Conservation (phyloP, 2,888 invertebrate species). For the Mystacides longicornis region DNA sequence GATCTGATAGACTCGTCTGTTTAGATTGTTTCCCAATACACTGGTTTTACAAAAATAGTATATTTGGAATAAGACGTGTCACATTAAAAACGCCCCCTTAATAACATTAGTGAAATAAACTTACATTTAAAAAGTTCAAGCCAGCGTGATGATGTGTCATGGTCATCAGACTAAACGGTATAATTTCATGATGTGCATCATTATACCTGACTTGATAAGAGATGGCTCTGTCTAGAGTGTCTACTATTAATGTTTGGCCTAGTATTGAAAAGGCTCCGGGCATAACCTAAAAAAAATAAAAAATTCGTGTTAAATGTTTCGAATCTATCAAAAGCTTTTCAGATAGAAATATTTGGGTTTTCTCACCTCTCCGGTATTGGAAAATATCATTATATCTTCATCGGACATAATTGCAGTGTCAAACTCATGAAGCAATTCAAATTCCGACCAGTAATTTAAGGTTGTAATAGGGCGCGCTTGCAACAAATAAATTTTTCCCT, state of each 20-base stretch:
- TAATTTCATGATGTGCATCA: background rate
- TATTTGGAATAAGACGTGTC: no score
- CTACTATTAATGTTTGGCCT: slow-evolving; percentile 5
- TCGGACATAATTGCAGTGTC: slow-evolving; percentile 60
- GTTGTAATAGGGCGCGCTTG: slow-evolving; percentile 76
- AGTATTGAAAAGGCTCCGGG: slow-evolving; percentile 16
- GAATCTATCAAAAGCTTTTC: background rate
- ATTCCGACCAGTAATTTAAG: slow-evolving; percentile 64
- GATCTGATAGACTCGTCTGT: no score
- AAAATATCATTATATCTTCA: slow-evolving; percentile 59
- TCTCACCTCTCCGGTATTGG: slow-evolving; percentile 63
- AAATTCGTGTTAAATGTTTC: background rate
- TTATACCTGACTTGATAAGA: background rate
- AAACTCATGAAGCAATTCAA: slow-evolving; percentile 71
- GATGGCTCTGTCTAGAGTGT: slow-evolving; percentile 32
- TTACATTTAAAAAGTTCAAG: slow-evolving; percentile 34
- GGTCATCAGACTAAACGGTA: background rate
- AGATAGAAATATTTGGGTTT: background rate
- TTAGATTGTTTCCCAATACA: no score
- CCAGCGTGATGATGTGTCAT: slow-evolving; percentile 22
- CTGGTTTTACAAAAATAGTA: no score
- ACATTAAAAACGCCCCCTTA: no score
- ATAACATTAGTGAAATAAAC: no score
- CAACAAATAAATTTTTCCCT: slow-evolving; percentile 56
- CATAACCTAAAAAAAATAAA: slow-evolving; percentile 14